Percentiles rank a stretch among this genome's conserved stretches.
phyloP scores from a whole-genome alignment of 2,888 invertebrate species.

The Xestobium rufovillosum region DNA sequence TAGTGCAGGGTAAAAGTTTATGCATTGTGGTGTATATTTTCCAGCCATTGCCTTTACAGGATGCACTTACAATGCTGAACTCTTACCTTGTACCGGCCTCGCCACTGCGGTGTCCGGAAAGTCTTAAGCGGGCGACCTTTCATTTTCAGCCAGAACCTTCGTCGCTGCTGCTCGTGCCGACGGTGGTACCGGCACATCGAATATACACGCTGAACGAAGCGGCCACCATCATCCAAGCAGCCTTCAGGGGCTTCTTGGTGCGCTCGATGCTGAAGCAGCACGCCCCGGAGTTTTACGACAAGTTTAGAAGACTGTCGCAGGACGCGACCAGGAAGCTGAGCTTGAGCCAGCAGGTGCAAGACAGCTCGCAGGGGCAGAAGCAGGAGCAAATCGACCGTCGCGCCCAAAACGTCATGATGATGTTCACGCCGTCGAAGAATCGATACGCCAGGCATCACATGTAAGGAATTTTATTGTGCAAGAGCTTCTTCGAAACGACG shows the following conservation, averaged over 20 bases:
- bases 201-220: no score
- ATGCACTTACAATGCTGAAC: conserved; percentile 44
- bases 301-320: conserved; percentile 36
- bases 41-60: conserved; percentile 2
- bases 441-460: conserved; percentile 41
- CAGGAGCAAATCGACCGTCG: no score
- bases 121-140: no score
- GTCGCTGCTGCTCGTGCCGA: conserved; percentile 15
- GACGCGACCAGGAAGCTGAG: conserved; percentile 36
- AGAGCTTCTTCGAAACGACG: no score
- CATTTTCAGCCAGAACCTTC: conserved; percentile 13
- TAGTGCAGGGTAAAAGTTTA: conserved; percentile 27
- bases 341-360: conserved; percentile 38
- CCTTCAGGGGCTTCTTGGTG: conserved; percentile 34
- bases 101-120: no score
- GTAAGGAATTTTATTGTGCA: conserved; percentile 29
- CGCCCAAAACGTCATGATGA: conserved; percentile 37
- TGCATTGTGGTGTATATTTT: conserved; percentile 27
- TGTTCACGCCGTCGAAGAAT: conserved; percentile 47
- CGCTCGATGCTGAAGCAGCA: conserved; percentile 32
- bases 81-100: conserved; percentile 45
- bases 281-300: conserved; percentile 19
- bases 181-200: no score
- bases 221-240: conserved; percentile 38
- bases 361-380: conserved; percentile 44